phyloP scores from a whole-genome alignment of 2,797 vertebrate genomes.

The Xenops minutus region DNA sequence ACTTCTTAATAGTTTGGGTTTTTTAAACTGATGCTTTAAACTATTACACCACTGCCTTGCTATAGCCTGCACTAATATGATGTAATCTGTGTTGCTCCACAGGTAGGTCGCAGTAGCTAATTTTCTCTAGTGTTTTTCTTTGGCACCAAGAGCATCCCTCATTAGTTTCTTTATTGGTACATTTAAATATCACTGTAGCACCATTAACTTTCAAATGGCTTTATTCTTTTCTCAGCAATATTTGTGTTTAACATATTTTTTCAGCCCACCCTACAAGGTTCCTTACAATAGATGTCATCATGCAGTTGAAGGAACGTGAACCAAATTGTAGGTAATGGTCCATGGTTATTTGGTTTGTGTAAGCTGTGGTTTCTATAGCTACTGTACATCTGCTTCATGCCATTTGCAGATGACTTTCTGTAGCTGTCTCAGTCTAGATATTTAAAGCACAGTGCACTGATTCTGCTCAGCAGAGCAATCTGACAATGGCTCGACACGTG shows the following conservation, averaged over 20 bases:
- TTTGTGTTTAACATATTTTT: constrained; percentile 37
- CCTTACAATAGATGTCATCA: constrained; percentile 35
- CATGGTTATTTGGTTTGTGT: constrained; percentile 62
- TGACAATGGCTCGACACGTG: not conserved
- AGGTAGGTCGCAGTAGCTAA: not conserved
- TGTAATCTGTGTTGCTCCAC: not conserved
- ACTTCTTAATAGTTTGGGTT: not conserved
- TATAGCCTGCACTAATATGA: not conserved
- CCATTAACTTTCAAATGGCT: constrained; percentile 51
- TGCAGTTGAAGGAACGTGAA: constrained; percentile 25
- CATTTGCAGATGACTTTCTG: constrained; percentile 52
- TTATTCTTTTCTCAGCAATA: constrained; percentile 47
- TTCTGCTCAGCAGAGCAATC: constrained; percentile 20
- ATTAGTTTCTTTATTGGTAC: constrained; percentile 63
- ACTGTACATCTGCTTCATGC: constrained; percentile 52
- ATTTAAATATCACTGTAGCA: constrained; percentile 54
- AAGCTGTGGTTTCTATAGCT: constrained; percentile 58
- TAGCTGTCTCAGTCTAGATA: constrained; percentile 27
- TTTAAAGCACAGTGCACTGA: constrained; percentile 20
- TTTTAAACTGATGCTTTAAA: not conserved
- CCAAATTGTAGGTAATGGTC: constrained; percentile 63
- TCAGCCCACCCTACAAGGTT: constrained; percentile 16
- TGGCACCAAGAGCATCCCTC: constrained; percentile 35
- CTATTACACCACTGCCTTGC: not conserved
- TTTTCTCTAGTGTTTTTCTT: constrained; percentile 36